phyloP scores from a whole-genome alignment of 2,113 vertebrate genomes.

The Asarcornis scutulata region DNA sequence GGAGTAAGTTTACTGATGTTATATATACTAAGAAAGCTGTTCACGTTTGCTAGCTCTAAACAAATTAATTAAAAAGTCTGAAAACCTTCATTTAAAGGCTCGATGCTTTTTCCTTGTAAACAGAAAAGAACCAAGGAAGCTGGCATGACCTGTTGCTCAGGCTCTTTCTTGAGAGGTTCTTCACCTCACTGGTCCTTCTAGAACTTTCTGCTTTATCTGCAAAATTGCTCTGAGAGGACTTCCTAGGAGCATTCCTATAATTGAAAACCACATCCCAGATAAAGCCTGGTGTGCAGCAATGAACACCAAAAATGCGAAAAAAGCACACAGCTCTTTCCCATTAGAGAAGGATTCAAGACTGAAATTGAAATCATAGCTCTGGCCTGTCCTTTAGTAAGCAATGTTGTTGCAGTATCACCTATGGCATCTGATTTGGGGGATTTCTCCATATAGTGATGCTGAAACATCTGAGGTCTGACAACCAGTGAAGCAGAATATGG shows the following conservation, averaged over 20 bases:
- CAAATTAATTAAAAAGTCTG: neutral
- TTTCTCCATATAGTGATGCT: neutral
- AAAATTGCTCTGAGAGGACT: neutral
- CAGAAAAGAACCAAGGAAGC: neutral
- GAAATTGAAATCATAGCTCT: neutral
- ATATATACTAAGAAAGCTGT: neutral
- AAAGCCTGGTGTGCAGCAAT: neutral
- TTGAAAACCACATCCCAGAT: neutral
- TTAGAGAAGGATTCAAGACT: neutral
- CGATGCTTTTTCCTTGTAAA: neutral
- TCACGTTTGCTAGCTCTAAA: neutral
- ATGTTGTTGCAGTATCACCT: rapidly evolving
- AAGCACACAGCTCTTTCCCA: neutral
- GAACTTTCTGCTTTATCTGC: neutral
- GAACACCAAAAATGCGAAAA: neutral
- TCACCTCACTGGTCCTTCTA: neutral
- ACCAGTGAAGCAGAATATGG: neutral
- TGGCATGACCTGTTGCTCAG: neutral
- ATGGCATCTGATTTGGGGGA: neutral
- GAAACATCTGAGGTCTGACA: neutral
- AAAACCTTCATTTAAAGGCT: neutral
- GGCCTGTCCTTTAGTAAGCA: neutral
- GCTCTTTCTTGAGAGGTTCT: neutral
- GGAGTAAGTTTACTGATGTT: neutral
- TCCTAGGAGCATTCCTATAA: neutral